Base-by-base conservation (phyloP, 2,113 vertebrate species). In the Pygoscelis adeliae region DNA sequence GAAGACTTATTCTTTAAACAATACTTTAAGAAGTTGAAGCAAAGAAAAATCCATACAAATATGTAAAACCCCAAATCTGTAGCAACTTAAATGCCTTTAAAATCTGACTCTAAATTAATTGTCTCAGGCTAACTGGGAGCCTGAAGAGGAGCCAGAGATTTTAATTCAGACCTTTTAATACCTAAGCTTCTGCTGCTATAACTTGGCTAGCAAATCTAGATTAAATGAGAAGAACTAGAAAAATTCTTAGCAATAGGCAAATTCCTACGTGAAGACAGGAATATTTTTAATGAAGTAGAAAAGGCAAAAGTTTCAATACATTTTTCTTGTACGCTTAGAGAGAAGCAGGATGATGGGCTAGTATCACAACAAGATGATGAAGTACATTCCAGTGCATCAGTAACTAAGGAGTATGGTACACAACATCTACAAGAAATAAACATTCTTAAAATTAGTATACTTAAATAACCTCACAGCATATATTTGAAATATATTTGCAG, bases 351-450 rank as follows among this genome's bases (percentile, higher is more conserved):
- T 69, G 72, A 56, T 3, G 2, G 11, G 21, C 27, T 65, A n/a
- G 10, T 61, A 76, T 40, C 81, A 87, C n/a, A 91, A 93, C 11
- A 70, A 70, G 22, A 50, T 46, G 49, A 86, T 46, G 13, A 91
- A 87, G 56, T 71, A 78, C 40, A 52, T 61, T 40, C 61, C 50
- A 84, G 47, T 76, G 29, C 77, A 76, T 95, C 87, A 84, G 91
- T 95, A 96, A 82, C 69, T 79, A 93, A 66, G 80, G 65, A 91
- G 26, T 52, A 81, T 6, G 13, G 36, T 72, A 83, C 95, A 95
- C 72, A 91, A 36, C 5, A 19, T 22, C 36, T 65, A 34, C 56
- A 85, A 58, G 67, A 55, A 71, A 72, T 36, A 93, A 96, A 91
- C 56, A 91, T 15, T 46, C 16, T 58, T 65, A 63, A 30, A 56